Evolutionary conservation across 2,113 vertebrate species (phyloP), one percentile per base, ranked within the genome.

Genomic region (Periophthalmus modestus): DNA sequence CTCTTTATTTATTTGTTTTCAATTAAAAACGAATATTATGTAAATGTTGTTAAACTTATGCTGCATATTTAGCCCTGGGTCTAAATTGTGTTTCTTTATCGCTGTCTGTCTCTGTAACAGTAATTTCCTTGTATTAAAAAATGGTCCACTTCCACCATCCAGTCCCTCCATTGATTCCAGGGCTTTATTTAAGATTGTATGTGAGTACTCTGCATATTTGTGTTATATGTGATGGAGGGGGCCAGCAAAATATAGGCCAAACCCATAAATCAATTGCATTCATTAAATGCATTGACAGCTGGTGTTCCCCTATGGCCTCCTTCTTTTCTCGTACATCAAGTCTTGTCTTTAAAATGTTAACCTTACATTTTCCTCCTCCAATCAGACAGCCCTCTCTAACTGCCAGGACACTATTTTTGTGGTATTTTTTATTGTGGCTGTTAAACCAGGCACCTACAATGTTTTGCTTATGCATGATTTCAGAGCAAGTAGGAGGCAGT

Each of bases 281-380:
- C 74, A 83, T 86, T 85, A 80, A 69, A 83, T 10, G 43, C 71
- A 80, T 61, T 50, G 74, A 81, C 80, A 78, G 73, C 68, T 58
- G 65, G 23, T 55, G 54, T 74, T 78, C 59, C 78, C 78, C 34
- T 28, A 68, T 74, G 71, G 18, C 18, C 3, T 71, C 67, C 39
- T 61, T 78, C 36, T 68, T 77, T 66, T 66, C 63, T 73, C 46
- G 50, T 62, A 48, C 0, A 7, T 72, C 46, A 65, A 72, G 65
- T 62, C 61, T 7, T 69, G 46, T 33, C 39, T 46, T 71, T 33
- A 23, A 59, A 68, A 46, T 15, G 59, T 21, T 34, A 18, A 48
- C 54, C 46, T 7, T 0, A 0, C n/a, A 73, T 55, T 16, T 12
- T 48, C 7, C 13, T 59, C 58, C 23, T 7, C 33, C 43, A 16